These are phyloP conservation scores for Amphimedon queenslandica DNA, from an alignment of 37 sponge, comb jelly and placozoan species.

Conservation along the genomic window DNA sequence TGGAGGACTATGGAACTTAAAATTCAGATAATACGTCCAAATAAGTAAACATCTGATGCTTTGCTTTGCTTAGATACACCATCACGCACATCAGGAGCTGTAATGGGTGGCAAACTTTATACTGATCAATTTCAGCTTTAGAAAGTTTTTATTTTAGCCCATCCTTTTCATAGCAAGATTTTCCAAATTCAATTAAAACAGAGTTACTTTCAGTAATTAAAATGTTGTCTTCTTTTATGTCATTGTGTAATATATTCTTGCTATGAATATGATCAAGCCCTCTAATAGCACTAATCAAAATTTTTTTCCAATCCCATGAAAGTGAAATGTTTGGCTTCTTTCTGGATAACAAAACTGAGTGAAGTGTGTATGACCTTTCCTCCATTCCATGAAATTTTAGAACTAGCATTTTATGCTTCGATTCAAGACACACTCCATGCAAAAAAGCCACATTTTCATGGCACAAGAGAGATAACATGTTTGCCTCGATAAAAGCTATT, in stretches of 20 bases:
- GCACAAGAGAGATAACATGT: too few relatives aligned
- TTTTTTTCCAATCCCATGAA: too few relatives aligned
- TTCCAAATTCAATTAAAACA: conserved; percentile 28
- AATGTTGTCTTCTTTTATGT: conserved; percentile 1
- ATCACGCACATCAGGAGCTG: conserved; percentile 27
- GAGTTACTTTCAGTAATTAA: background rate
- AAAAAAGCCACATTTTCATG: too few relatives aligned
- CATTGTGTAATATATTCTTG: conserved; percentile 2
- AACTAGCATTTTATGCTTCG: too few relatives aligned
- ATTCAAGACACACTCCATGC: too few relatives aligned
- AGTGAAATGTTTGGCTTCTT: too few relatives aligned
- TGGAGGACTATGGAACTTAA: background rate
- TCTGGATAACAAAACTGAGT: too few relatives aligned
- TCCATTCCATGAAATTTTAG: too few relatives aligned
- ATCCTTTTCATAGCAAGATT: conserved; percentile 2
- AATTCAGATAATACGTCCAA: conserved; percentile 7
- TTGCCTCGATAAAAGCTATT: too few relatives aligned
- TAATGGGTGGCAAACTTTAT: conserved; percentile 6
- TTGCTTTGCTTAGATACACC: background rate
- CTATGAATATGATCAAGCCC: background rate
- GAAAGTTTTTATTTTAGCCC: conserved; percentile 3
- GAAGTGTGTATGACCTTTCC: too few relatives aligned
- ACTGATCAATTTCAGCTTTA: background rate
- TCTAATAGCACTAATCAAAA: too few relatives aligned
- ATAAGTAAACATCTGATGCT: conserved; percentile 8